Percentiles rank a stretch among this genome's conserved stretches.
Evolutionary conservation across 1,140 invertebrate genomes (phyloP).

Genomic region (Cepaea nemoralis): DNA sequence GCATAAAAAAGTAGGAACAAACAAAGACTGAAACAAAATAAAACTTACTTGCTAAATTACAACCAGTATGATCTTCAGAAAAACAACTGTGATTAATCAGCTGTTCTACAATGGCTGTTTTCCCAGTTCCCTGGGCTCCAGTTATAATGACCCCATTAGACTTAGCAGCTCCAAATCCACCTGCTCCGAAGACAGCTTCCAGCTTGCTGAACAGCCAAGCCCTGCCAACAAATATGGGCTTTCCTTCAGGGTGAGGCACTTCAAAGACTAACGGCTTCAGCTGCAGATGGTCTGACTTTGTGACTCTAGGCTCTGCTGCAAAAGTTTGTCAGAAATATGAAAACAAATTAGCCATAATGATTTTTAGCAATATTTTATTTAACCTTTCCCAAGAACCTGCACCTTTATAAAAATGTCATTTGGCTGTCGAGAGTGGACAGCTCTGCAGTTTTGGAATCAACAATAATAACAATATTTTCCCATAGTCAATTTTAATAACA

Average conservation of each 20-base stretch:
- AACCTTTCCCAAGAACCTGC: too few species aligned
- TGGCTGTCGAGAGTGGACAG: too few species aligned
- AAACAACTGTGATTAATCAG: conserved; percentile 93
- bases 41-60: neutral
- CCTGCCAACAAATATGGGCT: conserved; percentile 83
- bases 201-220: conserved; percentile 89
- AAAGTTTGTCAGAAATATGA: conserved; percentile 31
- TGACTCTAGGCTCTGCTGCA: conserved; percentile 79
- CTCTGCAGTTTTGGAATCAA: too few species aligned
- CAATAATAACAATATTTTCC: too few species aligned
- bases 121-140: conserved; percentile 76
- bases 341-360: too few species aligned
- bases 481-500: too few species aligned
- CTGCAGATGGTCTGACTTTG: conserved; percentile 80
- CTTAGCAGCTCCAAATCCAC: conserved; percentile 46
- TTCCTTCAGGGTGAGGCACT: conserved; percentile 83
- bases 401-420: too few species aligned
- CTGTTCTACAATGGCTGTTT: conserved; percentile 91
- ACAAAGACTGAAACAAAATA: neutral
- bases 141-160: conserved; percentile 66
- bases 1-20: too few species aligned
- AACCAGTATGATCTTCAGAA: conserved; percentile 72
- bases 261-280: conserved; percentile 92
- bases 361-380: too few species aligned
- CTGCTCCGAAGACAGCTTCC: conserved; percentile 72